phyloP scores from a whole-genome alignment of 2,888 invertebrate genomes.

The Melikaiella ostensackeni region DNA sequence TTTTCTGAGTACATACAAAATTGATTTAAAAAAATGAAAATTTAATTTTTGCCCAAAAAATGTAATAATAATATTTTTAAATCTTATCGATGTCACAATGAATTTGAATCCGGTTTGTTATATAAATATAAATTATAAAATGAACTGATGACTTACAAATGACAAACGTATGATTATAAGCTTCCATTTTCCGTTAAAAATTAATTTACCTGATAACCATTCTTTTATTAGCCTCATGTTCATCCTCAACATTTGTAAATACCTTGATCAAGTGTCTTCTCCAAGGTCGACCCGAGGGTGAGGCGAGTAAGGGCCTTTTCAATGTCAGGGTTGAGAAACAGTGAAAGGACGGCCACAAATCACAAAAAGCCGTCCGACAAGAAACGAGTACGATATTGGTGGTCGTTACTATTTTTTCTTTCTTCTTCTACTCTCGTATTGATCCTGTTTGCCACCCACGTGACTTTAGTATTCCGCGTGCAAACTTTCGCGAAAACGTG shows the following conservation, averaged over 20 bases:
- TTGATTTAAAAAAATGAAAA: too few species aligned
- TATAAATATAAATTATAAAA: too few species aligned
- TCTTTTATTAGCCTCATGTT: not conserved
- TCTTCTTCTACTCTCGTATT: constrained; percentile 63
- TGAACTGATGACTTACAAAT: too few species aligned
- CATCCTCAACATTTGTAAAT: not conserved
- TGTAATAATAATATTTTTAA: too few species aligned
- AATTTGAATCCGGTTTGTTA: too few species aligned
- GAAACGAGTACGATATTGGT: constrained; percentile 20
- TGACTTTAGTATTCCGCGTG: constrained; percentile 75
- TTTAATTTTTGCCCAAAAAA: too few species aligned
- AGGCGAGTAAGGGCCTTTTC: constrained; percentile 11
- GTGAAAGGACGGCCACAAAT: constrained; percentile 23
- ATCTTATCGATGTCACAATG: too few species aligned
- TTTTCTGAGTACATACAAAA: too few species aligned
- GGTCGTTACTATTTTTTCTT: constrained; percentile 35
- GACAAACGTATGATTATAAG: too few species aligned
- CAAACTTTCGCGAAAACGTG: constrained; percentile 74
- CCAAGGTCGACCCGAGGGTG: constrained; percentile 15
- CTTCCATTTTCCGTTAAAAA: not conserved
- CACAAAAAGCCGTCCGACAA: constrained; percentile 16
- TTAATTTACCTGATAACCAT: not conserved
- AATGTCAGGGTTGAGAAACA: constrained; percentile 32
- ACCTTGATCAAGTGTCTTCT: not conserved
- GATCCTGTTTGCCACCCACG: constrained; percentile 72